phyloP scores from a whole-genome alignment of 2,797 vertebrate genomes.

The Sebastes hopkinsi region DNA sequence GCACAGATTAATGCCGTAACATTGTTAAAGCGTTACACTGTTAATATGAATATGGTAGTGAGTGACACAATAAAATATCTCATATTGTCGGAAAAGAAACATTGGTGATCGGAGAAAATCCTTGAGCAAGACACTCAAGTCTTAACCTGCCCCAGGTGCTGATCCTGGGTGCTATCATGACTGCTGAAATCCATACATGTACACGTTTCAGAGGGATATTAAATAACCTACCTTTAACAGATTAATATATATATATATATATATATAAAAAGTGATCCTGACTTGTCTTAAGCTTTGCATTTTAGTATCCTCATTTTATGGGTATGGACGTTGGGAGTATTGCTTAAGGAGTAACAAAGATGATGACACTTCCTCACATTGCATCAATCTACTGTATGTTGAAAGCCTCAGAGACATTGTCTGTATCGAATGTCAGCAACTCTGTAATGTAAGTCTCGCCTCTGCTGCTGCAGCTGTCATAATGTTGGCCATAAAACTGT shows the following conservation, averaged over 20 bases:
- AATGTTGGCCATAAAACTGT: neutral
- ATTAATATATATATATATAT: neutral
- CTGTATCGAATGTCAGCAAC: constrained; percentile 33
- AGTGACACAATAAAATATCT: neutral
- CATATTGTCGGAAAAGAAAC: neutral
- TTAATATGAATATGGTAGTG: neutral
- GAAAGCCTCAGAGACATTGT: constrained; percentile 22
- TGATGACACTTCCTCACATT: constrained; percentile 49
- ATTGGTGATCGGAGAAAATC: neutral
- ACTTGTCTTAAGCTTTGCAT: neutral
- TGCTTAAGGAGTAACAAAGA: constrained; percentile 30
- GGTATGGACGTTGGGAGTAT: neutral
- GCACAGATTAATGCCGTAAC: neutral
- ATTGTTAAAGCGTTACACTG: neutral
- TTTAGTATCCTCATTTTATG: neutral
- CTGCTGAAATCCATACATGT: neutral
- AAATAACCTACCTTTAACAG: neutral
- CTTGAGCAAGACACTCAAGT: neutral
- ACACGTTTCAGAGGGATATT: neutral
- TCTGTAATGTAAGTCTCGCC: neutral
- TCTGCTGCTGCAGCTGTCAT: constrained; percentile 5
- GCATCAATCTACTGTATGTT: constrained; percentile 31
- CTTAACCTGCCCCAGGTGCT: neutral
- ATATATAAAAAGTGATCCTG: neutral
- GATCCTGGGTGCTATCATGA: neutral